Conservation (phyloP, 2,888 invertebrate genomes). For the Agrochola lychnidis region DNA sequence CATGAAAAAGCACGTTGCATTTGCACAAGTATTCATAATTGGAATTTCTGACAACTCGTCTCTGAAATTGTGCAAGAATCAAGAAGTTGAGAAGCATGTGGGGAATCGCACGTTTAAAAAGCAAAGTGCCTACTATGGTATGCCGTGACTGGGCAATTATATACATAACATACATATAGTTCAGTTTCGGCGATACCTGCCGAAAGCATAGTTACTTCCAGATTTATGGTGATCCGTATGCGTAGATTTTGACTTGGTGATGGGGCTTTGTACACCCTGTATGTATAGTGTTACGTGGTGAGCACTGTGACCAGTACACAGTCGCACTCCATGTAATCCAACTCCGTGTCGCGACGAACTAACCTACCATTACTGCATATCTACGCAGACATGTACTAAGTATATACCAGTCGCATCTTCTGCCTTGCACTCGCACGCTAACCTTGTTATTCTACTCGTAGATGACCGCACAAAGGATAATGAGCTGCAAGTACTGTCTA, state of each 20-base stretch:
- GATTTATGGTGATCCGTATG: background rate
- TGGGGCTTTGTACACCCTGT: background rate
- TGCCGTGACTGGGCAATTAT: background rate
- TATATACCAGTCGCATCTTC: constrained; percentile 55
- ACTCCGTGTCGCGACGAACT: constrained; percentile 22
- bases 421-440: constrained; percentile 71
- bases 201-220: background rate
- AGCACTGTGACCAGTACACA: background rate
- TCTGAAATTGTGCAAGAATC: background rate
- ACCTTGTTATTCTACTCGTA: constrained; percentile 61
- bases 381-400: constrained; percentile 9
- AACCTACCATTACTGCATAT: constrained; percentile 35
- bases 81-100: background rate
- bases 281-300: background rate
- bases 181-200: background rate
- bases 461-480: constrained; percentile 64
- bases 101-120: background rate
- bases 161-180: background rate
- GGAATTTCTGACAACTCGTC: background rate
- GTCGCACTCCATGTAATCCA: constrained; percentile 28
- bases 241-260: background rate
- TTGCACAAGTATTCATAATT: background rate
- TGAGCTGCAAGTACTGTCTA: constrained; percentile 23
- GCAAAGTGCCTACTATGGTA: no score
- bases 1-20: background rate